A percentile compares a stretch with the other conserved stretches of the same genome.
Conservation (phyloP, 2,888 invertebrate species). For the Orthonevra nobilis region DNA sequence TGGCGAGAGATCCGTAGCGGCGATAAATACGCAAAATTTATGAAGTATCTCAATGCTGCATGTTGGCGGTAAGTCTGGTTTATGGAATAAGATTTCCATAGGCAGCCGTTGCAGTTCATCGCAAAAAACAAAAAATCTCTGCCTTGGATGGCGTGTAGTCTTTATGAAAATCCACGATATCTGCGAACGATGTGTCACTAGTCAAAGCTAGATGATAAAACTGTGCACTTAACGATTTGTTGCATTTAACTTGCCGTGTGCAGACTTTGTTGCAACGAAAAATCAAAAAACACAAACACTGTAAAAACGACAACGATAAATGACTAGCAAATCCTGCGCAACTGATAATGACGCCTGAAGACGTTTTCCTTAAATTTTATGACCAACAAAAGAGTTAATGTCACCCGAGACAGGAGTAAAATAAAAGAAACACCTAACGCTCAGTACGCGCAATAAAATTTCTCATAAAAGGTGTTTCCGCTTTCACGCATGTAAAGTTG, state of each 20-base stretch:
- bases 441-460: too few species aligned
- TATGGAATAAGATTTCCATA: slow-evolving; percentile 34
- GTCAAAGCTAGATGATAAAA: slow-evolving; percentile 28
- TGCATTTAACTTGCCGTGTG: neutral
- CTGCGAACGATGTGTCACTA: slow-evolving; percentile 4
- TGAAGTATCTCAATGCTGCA: slow-evolving; percentile 26
- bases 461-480: neutral
- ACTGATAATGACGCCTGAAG: neutral
- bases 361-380: slow-evolving; percentile 10
- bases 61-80: slow-evolving; percentile 26
- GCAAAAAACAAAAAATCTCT: too few species aligned
- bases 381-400: neutral
- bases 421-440: too few species aligned
- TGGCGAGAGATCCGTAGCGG: neutral
- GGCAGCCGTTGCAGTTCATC: too few species aligned
- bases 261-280: slow-evolving; percentile 20
- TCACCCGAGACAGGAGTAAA: neutral
- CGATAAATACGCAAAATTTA: slow-evolving; percentile 46
- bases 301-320: neutral
- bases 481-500: neutral
- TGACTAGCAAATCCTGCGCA: neutral
- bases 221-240: slow-evolving; percentile 24
- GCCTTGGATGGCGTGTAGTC: neutral
- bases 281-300: too few species aligned
- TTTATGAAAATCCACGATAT: neutral